These are phyloP conservation scores for Mimumesa dahlbomi DNA, from an alignment of 2,888 invertebrate genomes.

Conservation along the genomic window DNA sequence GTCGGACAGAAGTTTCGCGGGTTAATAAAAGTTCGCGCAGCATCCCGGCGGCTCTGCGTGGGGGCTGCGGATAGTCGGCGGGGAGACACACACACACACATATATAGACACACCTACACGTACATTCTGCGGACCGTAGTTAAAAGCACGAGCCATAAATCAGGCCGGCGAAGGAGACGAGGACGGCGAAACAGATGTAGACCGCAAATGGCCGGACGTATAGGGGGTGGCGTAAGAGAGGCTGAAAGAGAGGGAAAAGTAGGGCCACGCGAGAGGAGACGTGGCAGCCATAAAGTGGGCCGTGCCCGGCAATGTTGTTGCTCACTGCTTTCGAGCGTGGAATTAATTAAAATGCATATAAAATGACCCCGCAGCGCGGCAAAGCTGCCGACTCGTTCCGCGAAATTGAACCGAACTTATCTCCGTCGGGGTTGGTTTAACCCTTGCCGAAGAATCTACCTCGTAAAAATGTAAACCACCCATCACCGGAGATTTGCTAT, in stretches of 20 bases:
- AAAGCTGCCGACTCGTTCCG: slow-evolving; percentile 51
- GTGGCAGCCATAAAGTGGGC: slow-evolving; percentile 61
- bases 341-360: slow-evolving; percentile 76
- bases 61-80: slow-evolving; percentile 1
- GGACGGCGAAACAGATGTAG: slow-evolving; percentile 68
- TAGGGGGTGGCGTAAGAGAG: slow-evolving; percentile 27
- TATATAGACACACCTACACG: slow-evolving; percentile 3
- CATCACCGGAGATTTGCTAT: too few relatives aligned
- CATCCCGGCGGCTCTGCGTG: slow-evolving; percentile 28
- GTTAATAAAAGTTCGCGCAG: slow-evolving; percentile 57
- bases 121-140: slow-evolving; percentile 55
- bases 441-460: neutral
- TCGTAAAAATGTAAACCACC: too few relatives aligned
- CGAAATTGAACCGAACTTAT: slow-evolving; percentile 71
- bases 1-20: slow-evolving; percentile 40
- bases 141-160: slow-evolving; percentile 69
- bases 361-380: slow-evolving; percentile 64
- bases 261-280: slow-evolving; percentile 39
- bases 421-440: slow-evolving; percentile 25
- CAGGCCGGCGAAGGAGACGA: slow-evolving; percentile 62
- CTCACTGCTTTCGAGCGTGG: slow-evolving; percentile 65
- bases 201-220: slow-evolving; percentile 66
- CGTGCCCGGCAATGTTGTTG: slow-evolving; percentile 61
- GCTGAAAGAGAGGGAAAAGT: slow-evolving; percentile 26
- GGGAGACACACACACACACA: neutral